Evolutionary conservation across 2,113 vertebrate species (phyloP), one percentile per base, ranked within the genome.

Genomic region (Rhagologus leucostigma): DNA sequence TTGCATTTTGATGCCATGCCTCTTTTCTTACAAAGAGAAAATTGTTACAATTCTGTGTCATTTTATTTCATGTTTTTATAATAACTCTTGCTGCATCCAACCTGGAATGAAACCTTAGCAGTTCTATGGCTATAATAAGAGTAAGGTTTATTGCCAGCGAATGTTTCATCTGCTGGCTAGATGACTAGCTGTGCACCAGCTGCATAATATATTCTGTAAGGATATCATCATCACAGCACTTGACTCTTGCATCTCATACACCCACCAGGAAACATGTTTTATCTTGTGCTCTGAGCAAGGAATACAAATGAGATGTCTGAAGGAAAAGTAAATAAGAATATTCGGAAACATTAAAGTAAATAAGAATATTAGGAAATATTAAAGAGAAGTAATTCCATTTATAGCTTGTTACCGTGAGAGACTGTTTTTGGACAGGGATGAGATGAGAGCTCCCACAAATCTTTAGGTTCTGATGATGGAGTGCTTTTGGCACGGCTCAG

Each of bases 171-270:
- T 96, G 56, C 88, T 94, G 82, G 63, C 69, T 96, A 63, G 71
- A 95, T 93, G 90, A 93, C 83, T 92, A 90, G 92, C 90, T 94
- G 90, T 92, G 85, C 65, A 94, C 90, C 95, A 97, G 95, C 92
- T 96, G 93, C 79, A 93, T 75, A 84, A 96, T 83, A 30, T 81
- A 86, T 93, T 92, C 88, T 87, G 86, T 74, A 95, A 95, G 69
- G 69, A 82, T 81, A 90, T 83, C 96, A 88, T 95, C 93, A 41
- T 93, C 92, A 81, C 90, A 84, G 64, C 68, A 55, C 76, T 96
- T 87, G 82, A 74, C 68, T 96, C 69, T 86, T 92, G 64, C 80
- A 90, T 94, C 71, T 95, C 76, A 52, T 86, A 84, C 90, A 75
- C 93, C 95, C 93, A 96, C 96, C 73, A 94, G 88, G 79, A 96